Evolutionary conservation across 2,888 invertebrate species (phyloP).

Genomic region (Neoaliturus tenellus): DNA sequence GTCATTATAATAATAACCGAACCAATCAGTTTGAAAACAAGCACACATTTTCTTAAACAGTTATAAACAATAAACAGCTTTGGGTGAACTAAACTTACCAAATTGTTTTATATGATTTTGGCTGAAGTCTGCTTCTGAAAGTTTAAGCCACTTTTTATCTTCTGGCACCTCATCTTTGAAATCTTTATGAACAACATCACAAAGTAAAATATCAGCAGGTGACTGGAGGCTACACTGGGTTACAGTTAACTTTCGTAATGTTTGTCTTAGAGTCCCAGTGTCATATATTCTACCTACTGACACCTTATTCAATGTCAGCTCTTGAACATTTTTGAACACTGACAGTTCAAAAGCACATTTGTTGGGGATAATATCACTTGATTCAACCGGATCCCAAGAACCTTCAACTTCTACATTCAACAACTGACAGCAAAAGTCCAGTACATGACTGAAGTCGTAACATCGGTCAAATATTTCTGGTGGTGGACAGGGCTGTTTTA

Average conservation of each 20-base stretch:
- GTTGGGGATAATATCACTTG: conserved; percentile 91
- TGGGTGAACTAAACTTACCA: conserved; percentile 78
- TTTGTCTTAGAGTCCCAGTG: conserved; percentile 78
- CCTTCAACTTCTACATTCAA: conserved; percentile 82
- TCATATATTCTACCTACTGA: conserved; percentile 82
- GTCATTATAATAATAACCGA: too few species aligned
- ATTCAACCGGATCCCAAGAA: conserved; percentile 80
- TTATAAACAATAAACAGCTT: too few species aligned
- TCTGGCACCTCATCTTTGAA: conserved; percentile 69
- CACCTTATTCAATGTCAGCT: conserved; percentile 82
- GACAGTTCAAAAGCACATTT: conserved; percentile 87
- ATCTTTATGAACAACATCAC: conserved; percentile 87
- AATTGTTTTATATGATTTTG: conserved; percentile 85
- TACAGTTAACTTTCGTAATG: conserved; percentile 79
- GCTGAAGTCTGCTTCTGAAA: conserved; percentile 85
- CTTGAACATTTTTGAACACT: conserved; percentile 86
- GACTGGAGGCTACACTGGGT: conserved; percentile 80
- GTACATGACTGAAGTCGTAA: conserved; percentile 92
- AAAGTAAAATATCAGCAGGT: conserved; percentile 87
- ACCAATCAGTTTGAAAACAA: too few species aligned
- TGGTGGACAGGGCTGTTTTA: conserved; percentile 90
- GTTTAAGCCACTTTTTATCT: conserved; percentile 70
- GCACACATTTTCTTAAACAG: too few species aligned
- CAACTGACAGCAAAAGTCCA: conserved; percentile 91
- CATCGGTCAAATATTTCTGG: conserved; percentile 86